Base-by-base conservation (phyloP, 1,140 invertebrate genomes). In the Pentalonia nigronervosa region DNA sequence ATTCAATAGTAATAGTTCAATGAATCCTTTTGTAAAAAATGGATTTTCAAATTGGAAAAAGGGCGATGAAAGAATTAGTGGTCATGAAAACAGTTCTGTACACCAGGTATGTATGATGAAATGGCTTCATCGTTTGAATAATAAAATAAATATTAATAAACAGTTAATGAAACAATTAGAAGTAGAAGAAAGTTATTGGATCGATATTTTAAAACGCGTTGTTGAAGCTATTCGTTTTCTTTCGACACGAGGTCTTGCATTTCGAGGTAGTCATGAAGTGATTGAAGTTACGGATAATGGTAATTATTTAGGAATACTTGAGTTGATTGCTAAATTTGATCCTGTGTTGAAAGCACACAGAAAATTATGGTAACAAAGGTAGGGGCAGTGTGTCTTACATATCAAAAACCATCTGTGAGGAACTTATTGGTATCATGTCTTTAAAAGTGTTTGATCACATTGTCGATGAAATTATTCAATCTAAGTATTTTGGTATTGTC, bases 301-400 rank as follows among this genome's bases (percentile, higher is more conserved):
- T 53, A 94, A 94, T 92, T 94, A 93, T 93, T 83, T 94, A 36
- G 94, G 94, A 88, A 47, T 94, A 84, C 93, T 95, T 67, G 94
- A 95, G 94, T 93, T 95, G 60, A 94, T 95, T 53, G 94, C 94
- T 30, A 94, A 95, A 94, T 95, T 95, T 94, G 95, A 95, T 94
- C 94, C 94, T 76, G 95, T 95, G 93, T 94, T 95, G 92, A 94
- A 93, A n/a, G 90, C 94, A 86, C 95, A 95, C 95, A 94, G 36
- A 93, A 94, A 90, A 93, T 47, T 95, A 94, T 94, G 94, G 94
- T 81, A 95, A 95, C 94, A 93, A 90, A 92, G 95, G 95, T 76
- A 91, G 45, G 60, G 95, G 95, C 93, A 94, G 92, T 93, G 94
- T 94, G 23, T 94, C 90, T 93, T 95, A 95, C 94, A 94, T 95